Conservation (phyloP, 1,140 invertebrate species). For the Drosophila baimaii region DNA sequence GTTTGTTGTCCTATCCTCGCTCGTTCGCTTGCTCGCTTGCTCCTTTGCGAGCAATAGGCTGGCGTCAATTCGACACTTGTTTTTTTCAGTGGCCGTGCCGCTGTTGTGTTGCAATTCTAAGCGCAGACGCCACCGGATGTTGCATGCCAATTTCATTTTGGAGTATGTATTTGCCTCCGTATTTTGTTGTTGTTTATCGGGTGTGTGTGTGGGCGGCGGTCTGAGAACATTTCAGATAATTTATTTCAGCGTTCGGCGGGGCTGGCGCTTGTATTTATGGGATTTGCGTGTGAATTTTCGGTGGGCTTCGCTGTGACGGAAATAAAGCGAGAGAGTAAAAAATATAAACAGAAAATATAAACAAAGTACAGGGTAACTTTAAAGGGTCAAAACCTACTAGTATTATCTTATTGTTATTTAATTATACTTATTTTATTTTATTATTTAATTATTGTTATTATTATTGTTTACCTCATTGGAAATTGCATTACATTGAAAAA, state of each 20-base stretch:
- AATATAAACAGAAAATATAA: slow-evolving; percentile 37
- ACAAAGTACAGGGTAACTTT: slow-evolving; percentile 2
- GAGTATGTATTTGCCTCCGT: slow-evolving; percentile 42
- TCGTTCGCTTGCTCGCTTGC: neutral
- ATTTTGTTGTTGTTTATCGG: slow-evolving; percentile 31
- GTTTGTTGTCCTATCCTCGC: slow-evolving; percentile 4
- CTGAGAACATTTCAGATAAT: slow-evolving; percentile 69
- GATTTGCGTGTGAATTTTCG: slow-evolving; percentile 72
- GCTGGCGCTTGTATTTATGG: slow-evolving; percentile 72
- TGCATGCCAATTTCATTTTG: slow-evolving; percentile 78
- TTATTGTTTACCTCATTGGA: too few relatives aligned
- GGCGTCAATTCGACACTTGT: slow-evolving; percentile 82
- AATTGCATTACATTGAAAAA: too few relatives aligned
- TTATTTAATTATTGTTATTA: too few relatives aligned
- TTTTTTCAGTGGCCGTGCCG: slow-evolving; percentile 28
- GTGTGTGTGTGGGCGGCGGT: slow-evolving; percentile 4
- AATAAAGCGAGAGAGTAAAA: slow-evolving; percentile 13
- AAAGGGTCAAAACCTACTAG: neutral
- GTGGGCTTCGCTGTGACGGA: slow-evolving; percentile 16
- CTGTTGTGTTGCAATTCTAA: slow-evolving; percentile 75
- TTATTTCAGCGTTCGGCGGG: slow-evolving; percentile 71
- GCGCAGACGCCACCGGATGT: slow-evolving; percentile 78
- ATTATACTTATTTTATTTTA: neutral
- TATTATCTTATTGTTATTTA: neutral
- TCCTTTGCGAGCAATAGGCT: slow-evolving; percentile 64